Conservation (phyloP, 2,113 vertebrate species). For the Eulacestoma nigropectus region DNA sequence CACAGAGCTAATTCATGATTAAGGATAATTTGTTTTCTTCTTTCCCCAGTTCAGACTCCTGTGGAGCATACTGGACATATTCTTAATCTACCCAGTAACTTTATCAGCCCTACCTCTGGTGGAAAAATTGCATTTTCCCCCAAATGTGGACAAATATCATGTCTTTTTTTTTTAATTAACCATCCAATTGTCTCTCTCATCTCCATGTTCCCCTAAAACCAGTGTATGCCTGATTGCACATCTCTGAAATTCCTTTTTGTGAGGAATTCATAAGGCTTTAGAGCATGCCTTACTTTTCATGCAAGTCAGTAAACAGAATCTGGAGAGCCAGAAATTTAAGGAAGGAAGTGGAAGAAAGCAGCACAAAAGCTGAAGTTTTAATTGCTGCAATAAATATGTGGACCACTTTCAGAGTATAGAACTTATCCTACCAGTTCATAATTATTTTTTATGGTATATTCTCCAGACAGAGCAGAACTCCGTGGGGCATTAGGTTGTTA, state of each 20-base stretch:
- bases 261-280: background rate
- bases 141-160: background rate
- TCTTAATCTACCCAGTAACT: background rate
- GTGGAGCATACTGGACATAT: background rate
- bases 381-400: constrained; percentile 24
- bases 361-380: constrained; percentile 24
- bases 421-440: constrained; percentile 1
- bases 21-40: background rate
- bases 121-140: background rate
- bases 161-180: background rate
- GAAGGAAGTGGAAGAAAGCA: background rate
- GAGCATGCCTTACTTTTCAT: background rate
- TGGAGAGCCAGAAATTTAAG: background rate
- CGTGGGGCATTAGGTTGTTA: background rate
- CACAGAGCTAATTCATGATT: background rate
- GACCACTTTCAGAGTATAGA: background rate
- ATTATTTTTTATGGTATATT: constrained; percentile 39
- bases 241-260: background rate
- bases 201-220: background rate
- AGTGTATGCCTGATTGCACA: background rate
- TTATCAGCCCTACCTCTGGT: background rate
- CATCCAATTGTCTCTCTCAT: background rate
- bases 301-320: background rate
- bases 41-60: background rate
- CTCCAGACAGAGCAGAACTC: constrained; percentile 4